Percentiles rank a stretch among this genome's conserved stretches.
These are phyloP conservation scores for Scomber scombrus DNA, from an alignment of 2,113 vertebrate species.

Conservation along the genomic window DNA sequence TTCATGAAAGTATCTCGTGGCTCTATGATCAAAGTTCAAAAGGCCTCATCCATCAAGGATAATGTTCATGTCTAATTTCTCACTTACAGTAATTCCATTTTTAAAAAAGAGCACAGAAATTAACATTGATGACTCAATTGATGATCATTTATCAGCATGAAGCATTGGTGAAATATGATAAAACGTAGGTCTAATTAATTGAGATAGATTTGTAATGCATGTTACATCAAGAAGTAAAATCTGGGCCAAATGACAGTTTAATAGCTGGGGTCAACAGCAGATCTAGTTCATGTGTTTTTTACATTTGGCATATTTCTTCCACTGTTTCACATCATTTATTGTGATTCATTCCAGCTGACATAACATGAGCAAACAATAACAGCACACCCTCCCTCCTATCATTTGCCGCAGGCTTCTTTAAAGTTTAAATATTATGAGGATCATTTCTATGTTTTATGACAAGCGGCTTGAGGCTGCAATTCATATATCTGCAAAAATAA, in stretches of 20 bases:
- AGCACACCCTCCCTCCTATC: conserved; percentile 7
- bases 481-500: background rate
- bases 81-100: conserved; percentile 52
- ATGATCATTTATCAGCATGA: conserved; percentile 61
- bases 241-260: conserved; percentile 24
- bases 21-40: conserved; percentile 48
- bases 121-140: conserved; percentile 44
- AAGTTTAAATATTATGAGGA: conserved; percentile 6
- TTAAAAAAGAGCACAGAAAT: conserved; percentile 39
- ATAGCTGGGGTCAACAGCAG: conserved; percentile 2
- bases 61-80: conserved; percentile 42
- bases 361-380: background rate
- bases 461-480: background rate
- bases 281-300: conserved; percentile 12
- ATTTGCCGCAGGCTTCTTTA: conserved; percentile 4
- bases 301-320: conserved; percentile 7
- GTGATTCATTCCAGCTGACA: conserved; percentile 20
- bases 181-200: conserved; percentile 61
- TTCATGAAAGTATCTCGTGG: conserved; percentile 41
- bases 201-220: conserved; percentile 48
- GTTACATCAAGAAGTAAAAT: conserved; percentile 27
- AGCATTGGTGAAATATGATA: conserved; percentile 25
- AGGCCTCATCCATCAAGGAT: conserved; percentile 58
- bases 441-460: conserved; percentile 15
- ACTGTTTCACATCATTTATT: conserved; percentile 16